These are phyloP conservation scores for Mus pahari DNA, from an alignment of 2,113 vertebrate genomes.

Conservation along the genomic window DNA sequence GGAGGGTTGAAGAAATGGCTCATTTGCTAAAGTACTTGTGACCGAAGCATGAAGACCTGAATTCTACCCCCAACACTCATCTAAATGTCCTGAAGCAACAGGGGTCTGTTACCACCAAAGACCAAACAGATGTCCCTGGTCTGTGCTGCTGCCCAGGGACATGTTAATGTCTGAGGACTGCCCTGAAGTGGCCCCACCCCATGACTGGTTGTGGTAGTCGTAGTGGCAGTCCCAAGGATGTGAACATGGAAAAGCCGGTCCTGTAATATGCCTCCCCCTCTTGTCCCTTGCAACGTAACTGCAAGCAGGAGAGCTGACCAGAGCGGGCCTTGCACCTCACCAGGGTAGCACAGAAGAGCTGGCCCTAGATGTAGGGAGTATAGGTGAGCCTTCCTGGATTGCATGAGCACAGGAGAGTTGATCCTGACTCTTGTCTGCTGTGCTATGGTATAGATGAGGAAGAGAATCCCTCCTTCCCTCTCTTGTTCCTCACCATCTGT, in stretches of 20 bases:
- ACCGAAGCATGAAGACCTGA: background rate
- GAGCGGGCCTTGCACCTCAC: no score
- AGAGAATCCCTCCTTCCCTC: no score
- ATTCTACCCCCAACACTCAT: background rate
- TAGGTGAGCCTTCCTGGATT: no score
- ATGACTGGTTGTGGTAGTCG: background rate
- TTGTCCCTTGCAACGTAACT: background rate
- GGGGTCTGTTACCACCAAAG: no score
- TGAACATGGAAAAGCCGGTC: background rate
- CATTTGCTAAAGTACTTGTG: background rate
- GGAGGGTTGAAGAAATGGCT: background rate
- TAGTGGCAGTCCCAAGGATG: background rate
- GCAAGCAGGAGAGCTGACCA: background rate
- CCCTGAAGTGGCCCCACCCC: background rate
- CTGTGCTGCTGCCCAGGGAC: no score
- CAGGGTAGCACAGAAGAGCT: no score
- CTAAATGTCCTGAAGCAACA: background rate
- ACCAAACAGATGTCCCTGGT: no score
- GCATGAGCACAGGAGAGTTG: no score
- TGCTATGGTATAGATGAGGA: no score
- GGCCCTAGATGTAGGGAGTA: no score
- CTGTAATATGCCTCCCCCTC: no score
- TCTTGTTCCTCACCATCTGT: background rate
- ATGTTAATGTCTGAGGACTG: background rate
- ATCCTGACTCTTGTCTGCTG: no score